Evolutionary conservation across 2,113 vertebrate genomes (phyloP), one percentile per base, ranked within the genome.

Genomic region (Prunella himalayana): DNA sequence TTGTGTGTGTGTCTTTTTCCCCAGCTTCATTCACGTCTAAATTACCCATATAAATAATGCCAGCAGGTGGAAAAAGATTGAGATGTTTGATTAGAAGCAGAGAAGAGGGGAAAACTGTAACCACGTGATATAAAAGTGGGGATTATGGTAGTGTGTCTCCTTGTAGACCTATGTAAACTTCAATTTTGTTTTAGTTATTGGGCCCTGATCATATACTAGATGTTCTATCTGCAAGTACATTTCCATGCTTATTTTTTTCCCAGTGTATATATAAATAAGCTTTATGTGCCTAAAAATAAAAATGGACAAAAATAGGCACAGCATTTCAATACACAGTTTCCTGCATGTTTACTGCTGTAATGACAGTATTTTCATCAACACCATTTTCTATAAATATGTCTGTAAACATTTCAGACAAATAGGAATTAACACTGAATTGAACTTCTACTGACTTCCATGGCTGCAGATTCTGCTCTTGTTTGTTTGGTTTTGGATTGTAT

Each of bases 231-330:
- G 22, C 3, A 0, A 28, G 13, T 28, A 30, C 2, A 5, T 82
- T 83, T 56, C 33, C 25, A 30, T 61, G 24, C 11, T 60, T 68
- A 22, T 27, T 5, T 17, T 88, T 86, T 66, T 57, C 31, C 41
- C 18, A 35, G 12, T 68, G 15, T 68, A 27, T 60, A 21, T 59
- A 21, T 47, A 54, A 79, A 72, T 60, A 89, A 65, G 12, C 28
- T 84, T 82, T 87, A 30, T 79, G 22, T 65, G 11, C 30, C 81
- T 91, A 73, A 91, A 94, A 78, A 77, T 75, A 78, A 66, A 86
- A 88, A 47, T 33, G 20, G 41, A 39, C 69, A 41, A 81, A 90
- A 91, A 49, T 33, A 87, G 49, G 11, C 15, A 44, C 10, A 54
- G 9, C 19, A 13, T 79, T 91, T 86, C 57, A 76, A 8, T 24